phyloP scores from a whole-genome alignment of 2,113 vertebrate species.

The Rattus norvegicus region GRCr8 NC_086020.1:42154501-42155000 shows the following conservation, averaged over 20 bases:
- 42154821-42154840: neutral
- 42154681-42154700: neutral
- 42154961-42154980: neutral
- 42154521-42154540: constrained; percentile 42
- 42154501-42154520: neutral
- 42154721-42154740: neutral
- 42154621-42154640: neutral
- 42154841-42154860: neutral
- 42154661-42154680: neutral
- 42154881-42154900: neutral
- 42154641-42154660: neutral
- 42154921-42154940: neutral
- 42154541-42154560: neutral
- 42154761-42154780: neutral
- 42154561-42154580: constrained; percentile 36
- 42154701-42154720: neutral
- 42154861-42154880: neutral
- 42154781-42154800: neutral
- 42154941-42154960: neutral
- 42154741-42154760: neutral
- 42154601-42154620: neutral
- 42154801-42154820: neutral
- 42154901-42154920: neutral
- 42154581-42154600: neutral
- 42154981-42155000: neutral